A percentile compares a stretch with the other conserved stretches of the same genome.
These are phyloP conservation scores for Neomorphus geoffroyi DNA, from an alignment of 2,797 vertebrate genomes.

Conservation along the genomic window DNA sequence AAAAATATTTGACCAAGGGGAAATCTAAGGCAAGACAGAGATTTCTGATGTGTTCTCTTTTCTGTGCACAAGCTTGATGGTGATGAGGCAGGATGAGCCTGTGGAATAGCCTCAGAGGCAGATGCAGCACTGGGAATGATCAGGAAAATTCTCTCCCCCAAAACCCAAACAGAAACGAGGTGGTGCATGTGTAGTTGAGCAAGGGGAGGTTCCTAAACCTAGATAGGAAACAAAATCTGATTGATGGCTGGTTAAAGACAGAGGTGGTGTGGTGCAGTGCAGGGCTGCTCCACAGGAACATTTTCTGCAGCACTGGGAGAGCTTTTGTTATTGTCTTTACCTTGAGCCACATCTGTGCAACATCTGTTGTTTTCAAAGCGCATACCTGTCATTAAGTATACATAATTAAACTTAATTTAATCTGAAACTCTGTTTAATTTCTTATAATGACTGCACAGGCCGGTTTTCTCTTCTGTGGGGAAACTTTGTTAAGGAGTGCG, in stretches of 20 bases:
- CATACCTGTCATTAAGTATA: constrained; percentile 41
- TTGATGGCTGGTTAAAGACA: neutral
- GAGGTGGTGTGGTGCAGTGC: neutral
- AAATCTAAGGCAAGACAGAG: constrained; percentile 11
- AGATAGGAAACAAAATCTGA: neutral
- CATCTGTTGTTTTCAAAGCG: constrained; percentile 48
- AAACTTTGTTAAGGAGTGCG: neutral
- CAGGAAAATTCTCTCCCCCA: neutral
- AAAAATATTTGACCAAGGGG: constrained; percentile 50
- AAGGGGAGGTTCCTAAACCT: neutral
- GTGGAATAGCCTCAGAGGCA: neutral
- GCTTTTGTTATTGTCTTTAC: constrained; percentile 9
- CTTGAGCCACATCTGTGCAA: constrained; percentile 27
- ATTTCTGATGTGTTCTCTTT: neutral
- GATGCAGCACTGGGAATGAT: neutral
- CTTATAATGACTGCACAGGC: neutral
- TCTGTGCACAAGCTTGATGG: neutral
- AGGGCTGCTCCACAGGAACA: neutral
- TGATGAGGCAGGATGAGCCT: neutral
- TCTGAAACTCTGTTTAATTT: constrained; percentile 22
- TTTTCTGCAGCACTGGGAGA: neutral
- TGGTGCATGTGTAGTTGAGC: neutral
- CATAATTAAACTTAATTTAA: constrained; percentile 42
- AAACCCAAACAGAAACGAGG: neutral
- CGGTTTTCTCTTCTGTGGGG: neutral